Evolutionary conservation across 2,888 invertebrate species (phyloP), one percentile per base, ranked within the genome.

Genomic region (Drosophila ezoana): DNA sequence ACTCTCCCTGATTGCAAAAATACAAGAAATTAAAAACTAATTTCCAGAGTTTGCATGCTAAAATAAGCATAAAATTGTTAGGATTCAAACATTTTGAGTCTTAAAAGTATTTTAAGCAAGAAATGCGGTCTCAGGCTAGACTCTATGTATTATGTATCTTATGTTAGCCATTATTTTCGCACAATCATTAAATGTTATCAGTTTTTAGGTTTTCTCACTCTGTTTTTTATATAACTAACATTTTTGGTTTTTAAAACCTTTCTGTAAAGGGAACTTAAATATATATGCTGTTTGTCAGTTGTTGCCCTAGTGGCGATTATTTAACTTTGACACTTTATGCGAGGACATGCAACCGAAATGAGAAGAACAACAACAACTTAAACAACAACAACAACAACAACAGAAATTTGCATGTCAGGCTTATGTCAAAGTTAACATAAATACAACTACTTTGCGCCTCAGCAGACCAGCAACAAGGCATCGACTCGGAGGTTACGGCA

Each of bases 341-440:
- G 68, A 76, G 77, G 68, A 86, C 81, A 85, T 85, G 83, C 80
- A 82, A 82, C 62, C 59, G 60, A 48, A 44, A 51, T 60, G 58
- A 33, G 48, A 54, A 35, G 45, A 60, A 35, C 53, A 51, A 33
- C 59, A 23, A 23, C 20, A 60, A 35, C 53, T 47, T 28, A 56
- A 23, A 23, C 23, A 23, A 23, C 1, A 8, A 61, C 33, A 38
- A 32, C 40, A 47, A 41, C 47, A 48, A 14, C 65, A 64, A 43
- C 70, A 58, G 41, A 78, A 89, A 70, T 80, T 81, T 82, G 86
- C 86, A 82, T 87, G 88, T 87, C 77, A 57, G 63, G 77, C 86
- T 82, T 85, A 77, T 87, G 89, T 89, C 89, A 89, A 82, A 82
- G 74, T 75, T 77, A 87, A 87, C 89, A 89, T 87, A 85, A 87